phyloP scores from a whole-genome alignment of 37 sponge, comb jelly and placozoan genomes.

The Petrosia ficiformis region DNA sequence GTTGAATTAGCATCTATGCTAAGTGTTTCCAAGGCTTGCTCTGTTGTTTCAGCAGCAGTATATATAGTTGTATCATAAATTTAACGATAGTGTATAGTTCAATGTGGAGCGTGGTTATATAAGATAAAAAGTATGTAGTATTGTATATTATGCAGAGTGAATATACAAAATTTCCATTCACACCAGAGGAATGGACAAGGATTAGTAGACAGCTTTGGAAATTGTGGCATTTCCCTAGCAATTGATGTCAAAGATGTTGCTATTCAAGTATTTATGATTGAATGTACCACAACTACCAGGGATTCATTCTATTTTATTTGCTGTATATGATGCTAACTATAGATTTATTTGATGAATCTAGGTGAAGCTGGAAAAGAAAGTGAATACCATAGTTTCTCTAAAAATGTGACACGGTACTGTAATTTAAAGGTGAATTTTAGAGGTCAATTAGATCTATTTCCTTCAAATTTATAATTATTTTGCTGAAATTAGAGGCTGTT shows the following conservation, averaged over 20 bases:
- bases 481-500: too few relatives aligned
- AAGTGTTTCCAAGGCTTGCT: too few relatives aligned
- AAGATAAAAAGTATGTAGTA: not conserved
- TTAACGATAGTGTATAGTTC: too few relatives aligned
- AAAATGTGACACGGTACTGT: too few relatives aligned
- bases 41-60: too few relatives aligned
- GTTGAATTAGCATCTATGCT: too few relatives aligned
- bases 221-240: constrained; percentile 36
- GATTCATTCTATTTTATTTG: constrained; percentile 12
- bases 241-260: constrained; percentile 43
- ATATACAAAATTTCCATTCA: not conserved
- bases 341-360: constrained; percentile 19
- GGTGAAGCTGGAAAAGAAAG: constrained; percentile 46
- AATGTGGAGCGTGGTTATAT: too few relatives aligned
- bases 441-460: too few relatives aligned
- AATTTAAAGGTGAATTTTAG: too few relatives aligned
- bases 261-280: constrained; percentile 47
- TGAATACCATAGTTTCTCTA: too few relatives aligned
- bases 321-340: constrained; percentile 44
- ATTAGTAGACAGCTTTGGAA: constrained; percentile 9
- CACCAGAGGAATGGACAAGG: constrained; percentile 21
- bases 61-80: too few relatives aligned
- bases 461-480: too few relatives aligned
- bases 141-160: not conserved
- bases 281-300: constrained; percentile 31